phyloP scores from a whole-genome alignment of 2,113 vertebrate species.

The Oncorhynchus clarkii region DNA sequence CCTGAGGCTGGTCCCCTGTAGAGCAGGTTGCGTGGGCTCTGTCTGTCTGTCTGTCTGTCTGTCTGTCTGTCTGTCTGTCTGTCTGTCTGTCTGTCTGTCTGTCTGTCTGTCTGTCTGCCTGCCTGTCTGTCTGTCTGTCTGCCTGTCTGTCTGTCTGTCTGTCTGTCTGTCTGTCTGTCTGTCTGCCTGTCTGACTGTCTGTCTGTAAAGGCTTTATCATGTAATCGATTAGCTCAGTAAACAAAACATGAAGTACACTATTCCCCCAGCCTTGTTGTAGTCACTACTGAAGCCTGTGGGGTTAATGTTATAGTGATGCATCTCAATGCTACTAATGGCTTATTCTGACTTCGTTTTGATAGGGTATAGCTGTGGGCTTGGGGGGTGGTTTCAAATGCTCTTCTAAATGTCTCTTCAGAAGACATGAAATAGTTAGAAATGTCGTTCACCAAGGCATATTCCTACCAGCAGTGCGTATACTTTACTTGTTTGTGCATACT shows the following conservation, averaged over 20 bases:
- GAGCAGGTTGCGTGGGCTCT: slow-evolving; percentile 13
- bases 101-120: too few relatives aligned
- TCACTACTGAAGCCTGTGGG: not conserved
- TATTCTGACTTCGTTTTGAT: too few relatives aligned
- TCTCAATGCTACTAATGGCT: too few relatives aligned
- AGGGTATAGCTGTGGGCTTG: too few relatives aligned
- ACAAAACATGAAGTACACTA: slow-evolving; percentile 38
- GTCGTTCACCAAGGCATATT: too few relatives aligned
- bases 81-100: not conserved
- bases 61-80: too few relatives aligned
- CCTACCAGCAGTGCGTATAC: slow-evolving; percentile 15
- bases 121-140: too few relatives aligned
- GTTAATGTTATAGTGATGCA: not conserved
- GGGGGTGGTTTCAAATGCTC: too few relatives aligned
- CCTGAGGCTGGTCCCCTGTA: slow-evolving; percentile 54
- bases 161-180: slow-evolving; percentile 6
- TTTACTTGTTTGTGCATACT: slow-evolving; percentile 43
- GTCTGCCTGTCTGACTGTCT: not conserved
- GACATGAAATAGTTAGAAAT: too few relatives aligned
- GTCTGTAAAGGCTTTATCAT: slow-evolving; percentile 58
- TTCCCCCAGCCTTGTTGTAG: slow-evolving; percentile 11
- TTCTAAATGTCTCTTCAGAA: too few relatives aligned
- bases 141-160: slow-evolving; percentile 30
- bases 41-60: slow-evolving; percentile 15
- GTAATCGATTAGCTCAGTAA: slow-evolving; percentile 54